Evolutionary conservation across 2,888 invertebrate species (phyloP), one percentile per base, ranked within the genome.

Genomic region (Drosophila rellima): DNA sequence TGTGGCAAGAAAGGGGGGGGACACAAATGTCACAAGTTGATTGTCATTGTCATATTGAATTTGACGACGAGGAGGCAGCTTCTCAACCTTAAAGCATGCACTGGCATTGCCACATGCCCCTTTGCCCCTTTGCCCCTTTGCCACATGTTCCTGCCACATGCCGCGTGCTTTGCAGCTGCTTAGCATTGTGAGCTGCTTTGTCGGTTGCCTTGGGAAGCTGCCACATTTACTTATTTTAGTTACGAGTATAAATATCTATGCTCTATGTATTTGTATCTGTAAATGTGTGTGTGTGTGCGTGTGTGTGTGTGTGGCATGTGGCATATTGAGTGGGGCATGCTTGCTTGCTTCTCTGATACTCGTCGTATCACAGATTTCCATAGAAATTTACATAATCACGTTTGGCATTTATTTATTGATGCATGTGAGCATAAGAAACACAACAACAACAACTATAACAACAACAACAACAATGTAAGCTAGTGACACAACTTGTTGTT

Each of bases 371-470:
- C 60, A 68, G 77, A 85, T 81, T 82, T 78, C 87, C 72, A 80
- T 84, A 67, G 75, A 82, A 78, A 84, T 85, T 85, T 87, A 81
- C 87, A 85, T 85, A 86, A 87, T 86, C 87, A 86, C 83, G 85
- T 85, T 80, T 81, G 87, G 75, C 83, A 87, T 84, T 86, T 87
- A 83, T 87, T 86, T 87, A 86, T 86, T 87, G 85, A 87, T 73
- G 85, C 85, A 81, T 85, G 73, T 44, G 57, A 68, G 45, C 37
- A 55, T 45, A 64, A 42, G 57, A 52, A 39, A 44, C 20, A 26
- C 35, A 56, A 56, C 55, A 44, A 45, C 44, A 55, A 20, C 33
- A 52, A 26, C 44, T 33, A 15, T 10, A 13, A 6, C 17, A 23
- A 39, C 29, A 42, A 42, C 23, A 50, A 51, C 23, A 37, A 51